Evolutionary conservation across 2,888 invertebrate species (phyloP).

Genomic region (Plemyria rubiginata): DNA sequence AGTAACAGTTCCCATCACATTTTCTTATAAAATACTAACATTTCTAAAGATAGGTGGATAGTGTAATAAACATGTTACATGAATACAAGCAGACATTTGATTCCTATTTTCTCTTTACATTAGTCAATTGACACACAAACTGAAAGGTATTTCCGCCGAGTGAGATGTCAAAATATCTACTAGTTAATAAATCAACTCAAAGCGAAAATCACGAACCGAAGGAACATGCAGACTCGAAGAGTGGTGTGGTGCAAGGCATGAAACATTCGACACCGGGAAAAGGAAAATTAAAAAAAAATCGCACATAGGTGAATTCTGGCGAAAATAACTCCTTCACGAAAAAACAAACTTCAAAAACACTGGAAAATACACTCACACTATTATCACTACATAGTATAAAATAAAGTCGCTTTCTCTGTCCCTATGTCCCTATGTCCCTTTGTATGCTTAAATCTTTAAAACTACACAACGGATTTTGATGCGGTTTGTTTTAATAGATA

Average conservation of each 20-base stretch:
- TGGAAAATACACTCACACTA: too few relatives aligned
- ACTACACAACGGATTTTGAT: too few relatives aligned
- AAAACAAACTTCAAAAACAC: too few relatives aligned
- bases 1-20: too few relatives aligned
- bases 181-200: slow-evolving; percentile 18
- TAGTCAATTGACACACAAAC: slow-evolving; percentile 1
- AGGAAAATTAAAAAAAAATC: background rate
- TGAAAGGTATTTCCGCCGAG: slow-evolving; percentile 18
- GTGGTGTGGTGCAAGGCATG: slow-evolving; percentile 9
- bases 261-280: background rate
- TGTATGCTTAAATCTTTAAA: too few relatives aligned
- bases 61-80: background rate
- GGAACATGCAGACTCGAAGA: slow-evolving; percentile 9
- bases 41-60: background rate
- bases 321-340: too few relatives aligned
- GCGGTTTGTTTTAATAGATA: too few relatives aligned
- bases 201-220: slow-evolving; percentile 9
- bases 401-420: too few relatives aligned
- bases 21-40: too few relatives aligned
- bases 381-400: too few relatives aligned
- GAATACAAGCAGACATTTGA: background rate
- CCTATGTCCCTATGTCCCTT: too few relatives aligned
- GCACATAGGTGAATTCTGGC: background rate
- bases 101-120: slow-evolving; percentile 3
- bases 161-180: slow-evolving; percentile 24